Evolutionary conservation across 2,113 vertebrate genomes (phyloP), one percentile per base, ranked within the genome.

Genomic region (Bettongia penicillata): DNA sequence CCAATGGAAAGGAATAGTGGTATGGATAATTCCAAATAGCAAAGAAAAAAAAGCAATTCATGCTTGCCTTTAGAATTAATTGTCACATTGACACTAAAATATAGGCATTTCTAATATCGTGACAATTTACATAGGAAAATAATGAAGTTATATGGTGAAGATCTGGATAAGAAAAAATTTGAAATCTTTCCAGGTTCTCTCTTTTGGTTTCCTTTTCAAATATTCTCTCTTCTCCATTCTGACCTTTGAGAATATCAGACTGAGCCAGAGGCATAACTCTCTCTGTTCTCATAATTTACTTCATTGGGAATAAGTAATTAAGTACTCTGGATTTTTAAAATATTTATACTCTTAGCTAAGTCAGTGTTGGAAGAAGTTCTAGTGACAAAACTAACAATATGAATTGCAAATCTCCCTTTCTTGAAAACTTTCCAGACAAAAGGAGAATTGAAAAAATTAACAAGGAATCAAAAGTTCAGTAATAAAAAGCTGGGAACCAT

Each of bases 1-100:
- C 49, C 48, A 93, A 61, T 93, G 95, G 94, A 98, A 97, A 97
- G 93, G 94, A 97, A 96, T 92, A 98, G 84, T 97, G 57, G 52
- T n/a, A 37, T 49, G 24, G 19, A 84, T 57, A 95, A 94, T 49
- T 90, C 24, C 61, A 53, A 96, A 93, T 89, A 50, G n/a, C 49
- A 93, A 97, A 97, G 91, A 90, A 91, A 94, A 47, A 43, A 94
- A 91, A 93, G 52, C 14, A 25, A 93, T 37, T 92, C 61, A 48
- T 53, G 31, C 53, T 51, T 91, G 1, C n/a, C 24, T 92, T 53
- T 77, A 48, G 91, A 28, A 24, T n/a, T n/a, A 91, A 47, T 90
- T 93, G 14, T 91, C 52, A n/a, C 91, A 11, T 0, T 51, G 91
- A 91, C 51, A 91, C 51, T 91, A 55, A 92, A 0, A 91, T 61